Percentiles rank a stretch among this genome's conserved stretches.
phyloP scores from a whole-genome alignment of 2,888 invertebrate species.

The Loripinus fragilis region DNA sequence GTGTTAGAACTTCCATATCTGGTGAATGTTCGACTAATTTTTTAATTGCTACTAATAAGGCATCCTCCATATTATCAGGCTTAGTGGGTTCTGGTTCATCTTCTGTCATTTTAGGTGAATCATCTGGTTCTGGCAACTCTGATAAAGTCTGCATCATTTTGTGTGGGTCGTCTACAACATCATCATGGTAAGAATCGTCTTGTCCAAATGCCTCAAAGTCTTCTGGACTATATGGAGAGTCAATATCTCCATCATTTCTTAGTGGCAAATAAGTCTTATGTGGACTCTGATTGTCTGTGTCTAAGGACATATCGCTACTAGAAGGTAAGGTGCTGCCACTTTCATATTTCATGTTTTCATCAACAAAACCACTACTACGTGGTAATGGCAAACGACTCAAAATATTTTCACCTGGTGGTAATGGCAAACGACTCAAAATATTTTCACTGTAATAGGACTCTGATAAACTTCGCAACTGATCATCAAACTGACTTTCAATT shows the following conservation, averaged over 20 bases:
- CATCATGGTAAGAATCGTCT: constrained; percentile 15
- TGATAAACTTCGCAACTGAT: neutral
- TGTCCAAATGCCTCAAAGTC: neutral
- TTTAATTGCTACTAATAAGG: constrained; percentile 48
- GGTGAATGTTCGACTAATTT: constrained; percentile 55
- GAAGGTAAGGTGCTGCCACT: neutral
- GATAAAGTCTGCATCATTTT: constrained; percentile 55
- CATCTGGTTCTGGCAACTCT: constrained; percentile 54
- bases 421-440: neutral
- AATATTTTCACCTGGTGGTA: neutral
- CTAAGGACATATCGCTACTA: neutral
- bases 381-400: neutral
- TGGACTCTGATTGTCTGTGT: neutral
- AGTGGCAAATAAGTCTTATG: neutral
- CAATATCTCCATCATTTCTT: neutral
- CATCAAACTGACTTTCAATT: neutral
- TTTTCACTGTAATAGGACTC: neutral
- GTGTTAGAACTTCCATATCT: constrained; percentile 15
- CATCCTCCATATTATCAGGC: constrained; percentile 35
- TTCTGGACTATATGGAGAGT: neutral
- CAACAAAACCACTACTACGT: neutral
- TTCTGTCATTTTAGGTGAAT: constrained; percentile 32
- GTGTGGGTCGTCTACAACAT: constrained; percentile 41
- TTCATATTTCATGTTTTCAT: neutral
- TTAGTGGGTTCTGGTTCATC: neutral